These are phyloP conservation scores for Gobius niger DNA, from an alignment of 2,113 vertebrate species.

Conservation along the genomic window DNA sequence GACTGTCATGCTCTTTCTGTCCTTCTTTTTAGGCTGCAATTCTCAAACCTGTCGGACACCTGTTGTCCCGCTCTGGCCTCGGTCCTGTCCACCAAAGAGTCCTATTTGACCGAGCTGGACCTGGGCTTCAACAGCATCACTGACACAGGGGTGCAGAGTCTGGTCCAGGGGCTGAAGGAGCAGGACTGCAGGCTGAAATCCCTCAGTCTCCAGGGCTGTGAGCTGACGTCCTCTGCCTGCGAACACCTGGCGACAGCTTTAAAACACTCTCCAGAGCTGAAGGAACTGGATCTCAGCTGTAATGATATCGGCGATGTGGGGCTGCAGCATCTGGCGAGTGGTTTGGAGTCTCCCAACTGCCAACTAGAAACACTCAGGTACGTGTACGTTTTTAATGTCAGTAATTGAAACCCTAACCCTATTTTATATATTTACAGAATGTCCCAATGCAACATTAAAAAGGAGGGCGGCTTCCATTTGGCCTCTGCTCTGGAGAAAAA, in stretches of 20 bases:
- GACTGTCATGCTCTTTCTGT: no score
- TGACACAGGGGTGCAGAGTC: conserved; percentile 26
- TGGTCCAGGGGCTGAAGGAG: conserved; percentile 32
- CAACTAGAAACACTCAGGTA: conserved; percentile 49
- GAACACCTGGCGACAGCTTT: conserved; percentile 21
- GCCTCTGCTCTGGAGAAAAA: conserved; percentile 48
- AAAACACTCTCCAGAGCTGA: conserved; percentile 17
- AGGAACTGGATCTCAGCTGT: conserved; percentile 51
- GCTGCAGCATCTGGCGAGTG: conserved; percentile 23
- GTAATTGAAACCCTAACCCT: no score
- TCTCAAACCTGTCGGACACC: conserved; percentile 56
- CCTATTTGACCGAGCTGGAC: conserved; percentile 53
- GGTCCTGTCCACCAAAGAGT: conserved; percentile 25
- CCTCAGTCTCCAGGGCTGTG: conserved; percentile 37
- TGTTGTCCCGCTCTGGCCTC: conserved; percentile 39
- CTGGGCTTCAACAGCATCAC: conserved; percentile 58
- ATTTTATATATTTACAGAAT: conserved; percentile 42
- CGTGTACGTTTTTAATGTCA: conserved; percentile 5
- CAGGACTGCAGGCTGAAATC: conserved; percentile 34
- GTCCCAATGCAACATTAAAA: conserved; percentile 51
- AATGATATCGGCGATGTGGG: conserved; percentile 46
- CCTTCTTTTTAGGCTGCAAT: conserved; percentile 37
- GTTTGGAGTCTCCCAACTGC: conserved; percentile 37
- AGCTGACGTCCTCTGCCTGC: conserved; percentile 24
- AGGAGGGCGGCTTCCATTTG: conserved; percentile 25